A percentile compares a stretch with the other conserved stretches of the same genome.
These are phyloP conservation scores for Drosophila prostipennis DNA, from an alignment of 2,888 invertebrate genomes.

Conservation along the genomic window DNA sequence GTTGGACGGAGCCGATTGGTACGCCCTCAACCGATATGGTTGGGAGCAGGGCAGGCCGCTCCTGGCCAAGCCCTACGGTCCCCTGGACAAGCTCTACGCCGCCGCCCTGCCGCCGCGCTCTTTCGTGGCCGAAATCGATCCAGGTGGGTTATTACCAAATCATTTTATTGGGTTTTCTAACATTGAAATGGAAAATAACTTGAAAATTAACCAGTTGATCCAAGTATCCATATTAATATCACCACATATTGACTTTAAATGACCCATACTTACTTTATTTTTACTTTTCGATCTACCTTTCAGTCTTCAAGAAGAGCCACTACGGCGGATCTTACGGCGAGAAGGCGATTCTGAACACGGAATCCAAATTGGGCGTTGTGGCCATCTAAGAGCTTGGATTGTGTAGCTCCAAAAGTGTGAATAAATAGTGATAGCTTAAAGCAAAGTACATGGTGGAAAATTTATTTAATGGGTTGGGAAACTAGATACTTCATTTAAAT, in stretches of 20 bases:
- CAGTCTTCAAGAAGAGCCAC: slow-evolving; percentile 72
- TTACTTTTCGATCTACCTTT: slow-evolving; percentile 19
- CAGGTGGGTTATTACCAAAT: slow-evolving; percentile 68
- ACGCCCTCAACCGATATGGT: slow-evolving; percentile 70
- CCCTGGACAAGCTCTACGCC: slow-evolving; percentile 72
- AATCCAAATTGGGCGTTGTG: slow-evolving; percentile 67
- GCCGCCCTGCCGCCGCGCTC: slow-evolving; percentile 81
- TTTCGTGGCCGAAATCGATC: slow-evolving; percentile 80
- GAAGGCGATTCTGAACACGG: slow-evolving; percentile 59
- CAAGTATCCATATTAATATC: background rate
- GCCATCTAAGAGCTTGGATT: slow-evolving; percentile 60
- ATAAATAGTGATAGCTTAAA: slow-evolving; percentile 74
- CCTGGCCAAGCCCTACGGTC: slow-evolving; percentile 69
- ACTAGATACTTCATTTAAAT: too few relatives aligned
- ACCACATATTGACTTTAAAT: background rate
- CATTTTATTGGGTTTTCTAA: too few relatives aligned
- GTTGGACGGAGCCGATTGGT: slow-evolving; percentile 65
- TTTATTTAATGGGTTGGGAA: slow-evolving; percentile 1
- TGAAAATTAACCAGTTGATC: too few relatives aligned
- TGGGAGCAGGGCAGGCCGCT: slow-evolving; percentile 76
- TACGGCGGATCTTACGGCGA: slow-evolving; percentile 59
- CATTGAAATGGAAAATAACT: too few relatives aligned
- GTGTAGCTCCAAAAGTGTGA: slow-evolving; percentile 50
- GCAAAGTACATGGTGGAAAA: slow-evolving; percentile 9
- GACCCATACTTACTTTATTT: slow-evolving; percentile 21